Base-by-base conservation (phyloP, 1,140 invertebrate species). In the Aleiodes sp. region DNA sequence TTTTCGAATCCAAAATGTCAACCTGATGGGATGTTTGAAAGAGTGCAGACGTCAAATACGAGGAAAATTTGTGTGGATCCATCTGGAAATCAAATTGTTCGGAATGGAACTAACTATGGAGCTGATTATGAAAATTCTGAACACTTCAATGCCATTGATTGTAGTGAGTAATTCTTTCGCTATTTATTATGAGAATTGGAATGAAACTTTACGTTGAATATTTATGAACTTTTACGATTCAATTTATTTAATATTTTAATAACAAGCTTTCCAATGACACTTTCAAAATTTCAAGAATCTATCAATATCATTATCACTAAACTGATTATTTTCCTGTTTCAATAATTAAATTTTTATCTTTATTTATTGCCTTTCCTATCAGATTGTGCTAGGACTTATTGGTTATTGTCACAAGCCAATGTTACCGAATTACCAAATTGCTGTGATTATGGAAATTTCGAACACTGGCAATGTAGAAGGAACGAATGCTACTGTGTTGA, bases 401-500 rank as follows among this genome's bases (percentile, higher is more conserved):
- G 77, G 33, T 60, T 89, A 2, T 84, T 90, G 78, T 73, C 72
- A 7, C 43, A 75, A 26, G 46, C 68, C 4, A 66, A 57, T 10
- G 74, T 81, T 1, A 52, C 70, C 0, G 87, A 88, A 71, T 78
- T 84, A 60, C 89, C 90, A 0, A 73, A 79, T 0, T 92, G 90
- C 73, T 88, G 87, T 71, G 65, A 70, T 19, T 89, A 88, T 79
- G 91, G 91, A 10, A 91, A 90, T 77, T 91, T 89, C 75, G 76
- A 87, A 26, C 56, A 69, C 0, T 80, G 88, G 60, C 90, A 91
- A 75, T 91, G 89, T 76, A 83, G 87, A 9, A 79, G 88, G 8
- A 88, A 88, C 0, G 46, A 80, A 26, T 91, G 89, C 75, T 86
- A 87, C 39, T 91, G 90, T 75, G 90, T 91, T 0, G 87, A 91